A percentile compares a stretch with the other conserved stretches of the same genome.
Conservation (phyloP, 30 jellyfish, hydroid and myxozoan genomes). For the Nemopilema nomurai region DNA sequence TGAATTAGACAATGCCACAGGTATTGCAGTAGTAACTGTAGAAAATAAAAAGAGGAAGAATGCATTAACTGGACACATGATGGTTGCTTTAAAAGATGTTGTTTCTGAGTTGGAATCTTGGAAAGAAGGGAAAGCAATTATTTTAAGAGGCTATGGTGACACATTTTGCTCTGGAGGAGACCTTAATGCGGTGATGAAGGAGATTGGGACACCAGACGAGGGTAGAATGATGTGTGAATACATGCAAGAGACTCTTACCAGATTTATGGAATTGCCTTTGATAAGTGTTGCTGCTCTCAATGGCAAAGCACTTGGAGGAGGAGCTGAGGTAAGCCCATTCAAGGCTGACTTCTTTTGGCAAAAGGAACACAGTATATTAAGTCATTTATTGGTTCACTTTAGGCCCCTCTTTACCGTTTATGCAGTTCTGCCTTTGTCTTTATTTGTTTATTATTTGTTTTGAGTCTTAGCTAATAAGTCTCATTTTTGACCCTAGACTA, state of each 20-base stretch:
- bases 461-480: too few relatives aligned
- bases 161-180: conserved; percentile 96
- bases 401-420: too few relatives aligned
- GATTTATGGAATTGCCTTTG: conserved; percentile 80
- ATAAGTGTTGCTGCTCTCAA: conserved; percentile 83
- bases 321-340: conserved; percentile 84
- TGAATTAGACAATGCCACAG: conserved; percentile 37
- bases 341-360: not conserved
- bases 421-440: not conserved
- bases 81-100: conserved; percentile 48
- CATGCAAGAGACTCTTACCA: conserved; percentile 75
- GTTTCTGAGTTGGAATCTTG: conserved; percentile 64
- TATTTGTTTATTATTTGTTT: not conserved
- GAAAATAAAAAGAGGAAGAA: conserved; percentile 74
- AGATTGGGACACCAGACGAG: conserved; percentile 74
- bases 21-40: conserved; percentile 67
- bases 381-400: too few relatives aligned
- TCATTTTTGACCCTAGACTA: not conserved
- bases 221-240: conserved; percentile 84
- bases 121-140: conserved; percentile 78
- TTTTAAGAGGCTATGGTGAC: conserved; percentile 68
- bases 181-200: conserved; percentile 74
- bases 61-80: conserved; percentile 86
- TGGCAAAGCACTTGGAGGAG: conserved; percentile 93
- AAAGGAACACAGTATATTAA: too few relatives aligned